A percentile compares a stretch with the other conserved stretches of the same genome.
Conservation (phyloP, 30 jellyfish, hydroid and myxozoan genomes). For the Clytia hemisphaerica region DNA sequence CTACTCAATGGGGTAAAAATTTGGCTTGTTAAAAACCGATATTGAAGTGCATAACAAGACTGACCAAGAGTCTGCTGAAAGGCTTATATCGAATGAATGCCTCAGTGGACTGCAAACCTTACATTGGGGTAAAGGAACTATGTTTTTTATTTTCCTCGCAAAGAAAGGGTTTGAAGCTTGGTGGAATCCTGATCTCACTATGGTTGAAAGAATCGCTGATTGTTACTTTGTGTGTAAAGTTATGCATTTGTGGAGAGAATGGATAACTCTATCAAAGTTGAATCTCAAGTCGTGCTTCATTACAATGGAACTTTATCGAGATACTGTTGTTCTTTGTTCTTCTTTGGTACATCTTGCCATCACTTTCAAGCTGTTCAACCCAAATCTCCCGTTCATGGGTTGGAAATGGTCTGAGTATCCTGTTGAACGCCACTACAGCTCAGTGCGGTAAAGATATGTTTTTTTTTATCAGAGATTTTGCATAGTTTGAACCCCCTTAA, state of each 20-base stretch:
- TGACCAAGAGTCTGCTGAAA: slow-evolving; percentile 17
- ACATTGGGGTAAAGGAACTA: slow-evolving; percentile 3
- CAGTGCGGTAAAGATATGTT: too few relatives aligned
- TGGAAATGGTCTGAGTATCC: slow-evolving; percentile 27
- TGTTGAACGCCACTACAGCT: slow-evolving; percentile 13
- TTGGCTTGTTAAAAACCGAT: slow-evolving; percentile 6
- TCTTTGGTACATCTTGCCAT: too few relatives aligned
- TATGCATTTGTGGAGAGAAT: neutral
- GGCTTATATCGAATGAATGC: slow-evolving; percentile 9
- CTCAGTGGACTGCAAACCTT: neutral
- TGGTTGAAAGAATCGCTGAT: neutral
- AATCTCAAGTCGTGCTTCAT: too few relatives aligned
- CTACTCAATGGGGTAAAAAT: neutral
- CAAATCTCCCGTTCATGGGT: slow-evolving; percentile 4
- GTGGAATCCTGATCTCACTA: neutral
- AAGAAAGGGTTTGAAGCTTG: slow-evolving; percentile 2
- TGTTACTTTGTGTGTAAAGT: neutral
- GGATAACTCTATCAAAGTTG: too few relatives aligned
- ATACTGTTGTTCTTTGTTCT: too few relatives aligned
- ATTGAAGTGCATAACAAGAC: slow-evolving; percentile 16
- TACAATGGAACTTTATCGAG: too few relatives aligned
- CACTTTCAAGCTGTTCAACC: neutral
- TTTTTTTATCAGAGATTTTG: too few relatives aligned
- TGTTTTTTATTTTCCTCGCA: neutral
- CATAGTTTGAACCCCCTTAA: too few relatives aligned